Percentiles rank a stretch among this genome's conserved stretches.
phyloP scores from a whole-genome alignment of 2,888 invertebrate genomes.

The Drosophila neutralis region DNA sequence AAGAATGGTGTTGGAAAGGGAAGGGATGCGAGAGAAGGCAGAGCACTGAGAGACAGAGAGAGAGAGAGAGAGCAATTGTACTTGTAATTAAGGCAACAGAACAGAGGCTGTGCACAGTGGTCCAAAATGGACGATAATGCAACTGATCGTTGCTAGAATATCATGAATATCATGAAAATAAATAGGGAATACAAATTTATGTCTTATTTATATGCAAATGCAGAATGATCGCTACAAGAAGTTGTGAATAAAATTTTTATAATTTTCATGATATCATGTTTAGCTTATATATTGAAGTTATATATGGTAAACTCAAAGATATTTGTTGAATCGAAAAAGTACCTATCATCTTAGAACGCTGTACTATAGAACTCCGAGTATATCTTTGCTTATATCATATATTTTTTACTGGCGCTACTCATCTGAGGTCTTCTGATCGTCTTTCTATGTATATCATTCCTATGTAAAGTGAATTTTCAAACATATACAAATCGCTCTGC shows the following conservation, averaged over 20 bases:
- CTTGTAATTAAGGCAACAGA: not conserved
- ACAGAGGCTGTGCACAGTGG: constrained; percentile 2
- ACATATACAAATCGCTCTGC: not conserved
- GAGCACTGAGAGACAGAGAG: not conserved
- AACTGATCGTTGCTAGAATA: not conserved
- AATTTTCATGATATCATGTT: not conserved
- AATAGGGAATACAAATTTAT: not conserved
- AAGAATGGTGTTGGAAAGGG: constrained; percentile 7
- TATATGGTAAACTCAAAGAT: not conserved
- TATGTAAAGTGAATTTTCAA: not conserved
- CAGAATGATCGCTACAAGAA: not conserved
- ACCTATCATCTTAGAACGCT: not conserved
- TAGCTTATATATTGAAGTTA: not conserved
- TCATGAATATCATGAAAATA: not conserved
- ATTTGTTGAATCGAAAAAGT: not conserved
- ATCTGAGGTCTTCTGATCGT: not conserved
- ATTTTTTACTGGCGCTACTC: not conserved
- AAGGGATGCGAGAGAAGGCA: constrained; percentile 2
- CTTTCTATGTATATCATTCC: not conserved
- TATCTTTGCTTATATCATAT: not conserved
- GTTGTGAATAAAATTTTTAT: not conserved
- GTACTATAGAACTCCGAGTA: not conserved
- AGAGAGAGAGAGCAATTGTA: not conserved
- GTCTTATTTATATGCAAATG: too few species aligned
- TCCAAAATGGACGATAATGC: not conserved